phyloP scores from a whole-genome alignment of 2,797 vertebrate species.

The Bryconaethiops microstoma region DNA sequence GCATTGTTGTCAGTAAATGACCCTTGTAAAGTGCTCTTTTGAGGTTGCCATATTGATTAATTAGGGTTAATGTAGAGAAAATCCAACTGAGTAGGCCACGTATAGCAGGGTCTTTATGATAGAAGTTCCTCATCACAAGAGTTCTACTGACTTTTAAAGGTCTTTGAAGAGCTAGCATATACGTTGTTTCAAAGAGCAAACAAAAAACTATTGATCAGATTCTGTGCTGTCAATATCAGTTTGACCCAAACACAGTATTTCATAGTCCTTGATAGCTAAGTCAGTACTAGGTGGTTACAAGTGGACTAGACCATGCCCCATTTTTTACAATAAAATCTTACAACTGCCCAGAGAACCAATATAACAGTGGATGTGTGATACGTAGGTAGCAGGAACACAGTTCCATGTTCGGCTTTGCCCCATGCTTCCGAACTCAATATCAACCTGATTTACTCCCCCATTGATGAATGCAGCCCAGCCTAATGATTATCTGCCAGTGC shows the following conservation, averaged over 20 bases:
- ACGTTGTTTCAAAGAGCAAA: slow-evolving; percentile 38
- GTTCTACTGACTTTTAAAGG: slow-evolving; percentile 34
- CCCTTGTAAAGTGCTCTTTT: slow-evolving; percentile 10
- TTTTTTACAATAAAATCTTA: background rate
- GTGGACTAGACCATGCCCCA: background rate
- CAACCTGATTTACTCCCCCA: slow-evolving; percentile 75
- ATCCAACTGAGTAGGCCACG: slow-evolving; percentile 73
- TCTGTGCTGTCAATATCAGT: slow-evolving; percentile 9
- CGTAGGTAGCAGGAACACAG: background rate
- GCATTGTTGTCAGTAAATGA: slow-evolving; percentile 6
- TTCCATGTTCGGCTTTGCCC: slow-evolving; percentile 36
- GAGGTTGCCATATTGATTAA: slow-evolving; percentile 67
- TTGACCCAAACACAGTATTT: slow-evolving; percentile 23
- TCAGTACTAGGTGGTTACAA: background rate
- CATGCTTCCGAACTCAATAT: slow-evolving; percentile 69
- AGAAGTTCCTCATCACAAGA: slow-evolving; percentile 21
- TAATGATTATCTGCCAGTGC: slow-evolving; percentile 81
- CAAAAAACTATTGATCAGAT: slow-evolving; percentile 38
- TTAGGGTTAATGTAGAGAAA: slow-evolving; percentile 68
- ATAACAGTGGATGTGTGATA: slow-evolving; percentile 3
- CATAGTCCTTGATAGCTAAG: background rate
- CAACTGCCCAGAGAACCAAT: background rate
- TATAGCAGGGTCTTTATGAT: slow-evolving; percentile 23
- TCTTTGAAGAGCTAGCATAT: slow-evolving; percentile 44
- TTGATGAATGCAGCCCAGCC: slow-evolving; percentile 70